phyloP scores from a whole-genome alignment of 2,113 vertebrate species.

The Recurvirostra avosetta region DNA sequence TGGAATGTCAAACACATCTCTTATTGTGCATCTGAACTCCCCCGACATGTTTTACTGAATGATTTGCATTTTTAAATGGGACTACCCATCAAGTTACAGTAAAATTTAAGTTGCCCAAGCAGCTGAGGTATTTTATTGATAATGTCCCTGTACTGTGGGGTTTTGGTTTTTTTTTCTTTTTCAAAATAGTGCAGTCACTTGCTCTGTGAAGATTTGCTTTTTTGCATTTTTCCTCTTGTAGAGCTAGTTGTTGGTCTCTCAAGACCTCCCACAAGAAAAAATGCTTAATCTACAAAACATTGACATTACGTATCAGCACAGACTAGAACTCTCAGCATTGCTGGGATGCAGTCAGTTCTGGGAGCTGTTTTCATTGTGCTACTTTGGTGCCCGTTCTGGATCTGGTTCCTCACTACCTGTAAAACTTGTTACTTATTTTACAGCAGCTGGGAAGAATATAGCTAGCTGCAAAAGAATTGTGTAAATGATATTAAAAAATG shows the following conservation, averaged over 20 bases:
- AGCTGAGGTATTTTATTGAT: background rate
- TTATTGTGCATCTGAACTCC: background rate
- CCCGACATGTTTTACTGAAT: background rate
- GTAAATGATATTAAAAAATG: background rate
- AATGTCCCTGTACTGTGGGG: background rate
- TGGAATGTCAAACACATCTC: background rate
- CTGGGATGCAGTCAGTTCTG: background rate
- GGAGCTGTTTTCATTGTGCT: background rate
- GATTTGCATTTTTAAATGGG: conserved; percentile 13
- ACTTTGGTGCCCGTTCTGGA: background rate
- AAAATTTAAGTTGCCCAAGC: background rate
- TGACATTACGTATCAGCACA: background rate
- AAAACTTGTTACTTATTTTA: background rate
- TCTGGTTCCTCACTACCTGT: background rate
- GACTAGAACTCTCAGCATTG: background rate
- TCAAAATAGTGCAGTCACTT: background rate
- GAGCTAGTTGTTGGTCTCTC: background rate
- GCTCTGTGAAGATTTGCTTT: background rate
- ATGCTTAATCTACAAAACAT: background rate
- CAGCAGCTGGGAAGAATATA: background rate
- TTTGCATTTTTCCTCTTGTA: background rate
- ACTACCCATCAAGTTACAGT: background rate
- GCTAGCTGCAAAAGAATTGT: background rate
- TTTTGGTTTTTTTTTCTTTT: too few relatives aligned
- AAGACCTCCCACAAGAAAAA: background rate